Conservation (phyloP, 2,113 vertebrate species). For the Phycodurus eques region DNA sequence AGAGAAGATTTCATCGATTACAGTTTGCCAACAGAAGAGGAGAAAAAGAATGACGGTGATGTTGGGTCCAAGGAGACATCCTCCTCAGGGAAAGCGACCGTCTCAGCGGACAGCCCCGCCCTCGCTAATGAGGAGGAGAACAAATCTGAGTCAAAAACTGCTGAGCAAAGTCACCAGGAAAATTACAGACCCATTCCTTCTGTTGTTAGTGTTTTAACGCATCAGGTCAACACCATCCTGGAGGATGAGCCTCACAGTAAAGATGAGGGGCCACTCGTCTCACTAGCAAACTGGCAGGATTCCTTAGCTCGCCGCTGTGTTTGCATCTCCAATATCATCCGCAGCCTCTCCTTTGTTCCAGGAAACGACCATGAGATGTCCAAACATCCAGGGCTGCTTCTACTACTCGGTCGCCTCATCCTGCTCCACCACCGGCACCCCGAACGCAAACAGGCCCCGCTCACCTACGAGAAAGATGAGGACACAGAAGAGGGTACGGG, state of each 20-base stretch:
- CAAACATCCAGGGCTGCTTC: constrained; percentile 92
- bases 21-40: constrained; percentile 55
- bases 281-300: constrained; percentile 94
- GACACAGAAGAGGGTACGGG: constrained; percentile 91
- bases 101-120: not conserved
- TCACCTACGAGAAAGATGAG: constrained; percentile 97
- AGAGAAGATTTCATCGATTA: constrained; percentile 69
- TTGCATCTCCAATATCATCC: constrained; percentile 95
- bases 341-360: constrained; percentile 96
- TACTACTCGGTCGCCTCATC: constrained; percentile 91
- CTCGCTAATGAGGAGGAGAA: constrained; percentile 35
- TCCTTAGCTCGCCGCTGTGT: constrained; percentile 91
- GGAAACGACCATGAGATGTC: constrained; percentile 99
- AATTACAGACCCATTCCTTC: constrained; percentile 76
- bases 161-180: constrained; percentile 66
- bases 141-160: constrained; percentile 20
- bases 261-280: constrained; percentile 92
- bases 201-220: constrained; percentile 65
- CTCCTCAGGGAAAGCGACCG: constrained; percentile 38
- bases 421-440: constrained; percentile 96
- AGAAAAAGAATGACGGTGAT: constrained; percentile 62
- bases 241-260: constrained; percentile 99
- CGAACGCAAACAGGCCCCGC: constrained; percentile 92
- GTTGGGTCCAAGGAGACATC: constrained; percentile 47
- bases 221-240: constrained; percentile 81